Evolutionary conservation across 2,797 vertebrate genomes (phyloP), one percentile per base, ranked within the genome.

Genomic region (Neostethus bicornis): DNA sequence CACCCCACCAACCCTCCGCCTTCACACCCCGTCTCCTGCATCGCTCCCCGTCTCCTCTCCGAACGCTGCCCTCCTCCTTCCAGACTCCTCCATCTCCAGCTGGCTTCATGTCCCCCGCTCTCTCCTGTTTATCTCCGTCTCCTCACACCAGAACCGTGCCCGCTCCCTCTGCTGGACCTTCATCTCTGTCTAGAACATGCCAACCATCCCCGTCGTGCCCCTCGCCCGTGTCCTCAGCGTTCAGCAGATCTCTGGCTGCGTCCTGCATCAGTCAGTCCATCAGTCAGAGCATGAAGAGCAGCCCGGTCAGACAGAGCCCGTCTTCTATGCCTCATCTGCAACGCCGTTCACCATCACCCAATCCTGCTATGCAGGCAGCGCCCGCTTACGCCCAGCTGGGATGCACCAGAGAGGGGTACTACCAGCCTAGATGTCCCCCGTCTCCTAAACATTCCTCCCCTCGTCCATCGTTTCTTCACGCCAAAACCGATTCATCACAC

Each of bases 261-360:
- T 94, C 93, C 11, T 94, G 91, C 44, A 94, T 94, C 61, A 94
- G 93, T 54, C 94, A 94, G 83, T 93, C 91, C 31, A 93, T 94
- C 69, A 93, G 90, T 63, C 93, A 94, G 75, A 94, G 89, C 49
- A 84, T 94, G 62, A 92, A 90, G 21, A 85, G 76, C 57, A 83
- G 46, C 31, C 37, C 41, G 0, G 26, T 34, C 9, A 56, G 34
- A 13, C 67, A 77, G 38, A 58, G 72, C 26, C 24, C 61, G 8
- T 44, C 66, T 39, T 34, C 67, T 1, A 6, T 53, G 9, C 56
- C 68, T 23, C 45, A 61, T 2, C 45, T 79, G 2, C 76, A 64
- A 20, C 59, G n/a, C 11, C 52, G 69, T 3, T 85, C 88, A 12
- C 86, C 88, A 4, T 91, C 90, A 0, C 89, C 90, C 2, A 87